phyloP scores from a whole-genome alignment of 2,113 vertebrate genomes.

The Raphicerus campestris region DNA sequence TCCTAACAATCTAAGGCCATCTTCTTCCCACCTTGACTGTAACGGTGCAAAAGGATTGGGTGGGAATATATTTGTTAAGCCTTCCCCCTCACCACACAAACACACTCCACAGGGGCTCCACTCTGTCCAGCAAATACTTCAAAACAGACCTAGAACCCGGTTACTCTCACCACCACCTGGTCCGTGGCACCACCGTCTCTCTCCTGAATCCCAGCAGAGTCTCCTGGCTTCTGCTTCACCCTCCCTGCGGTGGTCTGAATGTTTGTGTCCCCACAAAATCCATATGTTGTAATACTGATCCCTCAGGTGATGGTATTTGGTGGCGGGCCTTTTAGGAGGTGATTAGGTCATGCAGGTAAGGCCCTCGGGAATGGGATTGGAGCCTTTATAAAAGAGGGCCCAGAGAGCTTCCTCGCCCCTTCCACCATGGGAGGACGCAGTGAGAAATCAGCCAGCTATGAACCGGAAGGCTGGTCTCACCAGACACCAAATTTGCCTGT shows the following conservation, averaged over 20 bases:
- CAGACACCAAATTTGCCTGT: background rate
- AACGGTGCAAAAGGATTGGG: background rate
- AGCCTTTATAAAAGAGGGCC: background rate
- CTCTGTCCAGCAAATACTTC: background rate
- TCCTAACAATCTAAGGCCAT: background rate
- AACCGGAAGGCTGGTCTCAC: background rate
- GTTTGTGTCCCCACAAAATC: background rate
- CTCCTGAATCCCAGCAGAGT: background rate
- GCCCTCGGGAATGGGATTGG: background rate
- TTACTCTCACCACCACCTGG: background rate
- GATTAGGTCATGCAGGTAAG: background rate
- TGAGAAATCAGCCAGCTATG: background rate
- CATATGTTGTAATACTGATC: background rate
- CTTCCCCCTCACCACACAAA: background rate
- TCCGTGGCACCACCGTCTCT: accelerated
- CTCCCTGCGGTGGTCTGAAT: background rate
- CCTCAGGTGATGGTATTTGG: background rate
- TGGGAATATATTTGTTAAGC: background rate
- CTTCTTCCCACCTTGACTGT: background rate
- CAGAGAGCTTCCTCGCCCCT: background rate
- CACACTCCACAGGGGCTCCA: background rate
- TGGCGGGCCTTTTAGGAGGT: background rate
- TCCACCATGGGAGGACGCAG: background rate
- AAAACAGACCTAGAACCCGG: background rate
- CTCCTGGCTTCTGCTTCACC: background rate